Evolutionary conservation across 23 tunicate genomes (phyloP).

Genomic region (Corella eumyota): DNA sequence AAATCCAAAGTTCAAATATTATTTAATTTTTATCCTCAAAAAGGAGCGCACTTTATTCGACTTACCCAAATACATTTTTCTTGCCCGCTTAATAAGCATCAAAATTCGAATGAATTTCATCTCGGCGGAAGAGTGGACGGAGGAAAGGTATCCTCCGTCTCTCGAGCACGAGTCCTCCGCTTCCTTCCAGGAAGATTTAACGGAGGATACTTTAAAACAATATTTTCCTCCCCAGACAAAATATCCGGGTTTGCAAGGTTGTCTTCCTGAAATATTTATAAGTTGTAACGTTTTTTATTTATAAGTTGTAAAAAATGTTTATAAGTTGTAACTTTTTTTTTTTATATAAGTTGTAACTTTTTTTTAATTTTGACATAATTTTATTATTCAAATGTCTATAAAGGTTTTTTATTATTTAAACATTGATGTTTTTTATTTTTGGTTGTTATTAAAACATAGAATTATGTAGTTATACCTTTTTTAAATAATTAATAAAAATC

Average conservation of each 20-base stretch:
- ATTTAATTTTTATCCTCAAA: too few species aligned
- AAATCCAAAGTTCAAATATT: too few species aligned
- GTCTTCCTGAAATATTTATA: neutral
- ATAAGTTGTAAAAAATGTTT: too few species aligned
- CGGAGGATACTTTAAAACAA: slow-evolving; percentile 1
- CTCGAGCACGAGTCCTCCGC: slow-evolving; percentile 8
- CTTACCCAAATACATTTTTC: slow-evolving; percentile 15
- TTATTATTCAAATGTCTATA: too few species aligned
- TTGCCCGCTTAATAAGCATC: slow-evolving; percentile 22
- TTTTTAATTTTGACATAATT: too few species aligned
- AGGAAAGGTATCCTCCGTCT: slow-evolving; percentile 24
- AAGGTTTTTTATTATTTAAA: too few species aligned
- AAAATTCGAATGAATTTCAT: slow-evolving; percentile 20
- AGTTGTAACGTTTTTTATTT: neutral
- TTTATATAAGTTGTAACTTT: too few species aligned
- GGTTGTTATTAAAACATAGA: too few species aligned
- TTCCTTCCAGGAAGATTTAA: slow-evolving; percentile 7
- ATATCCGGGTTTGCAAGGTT: slow-evolving; percentile 8
- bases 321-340: too few species aligned
- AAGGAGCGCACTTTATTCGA: neutral
- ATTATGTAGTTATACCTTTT: too few species aligned
- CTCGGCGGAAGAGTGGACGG: slow-evolving; percentile 25
- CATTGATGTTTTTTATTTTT: too few species aligned
- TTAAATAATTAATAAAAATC: too few species aligned
- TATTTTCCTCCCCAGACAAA: slow-evolving; percentile 6